Evolutionary conservation across 1,140 invertebrate species (phyloP).

Genomic region (Euwallacea fornicatus): DNA sequence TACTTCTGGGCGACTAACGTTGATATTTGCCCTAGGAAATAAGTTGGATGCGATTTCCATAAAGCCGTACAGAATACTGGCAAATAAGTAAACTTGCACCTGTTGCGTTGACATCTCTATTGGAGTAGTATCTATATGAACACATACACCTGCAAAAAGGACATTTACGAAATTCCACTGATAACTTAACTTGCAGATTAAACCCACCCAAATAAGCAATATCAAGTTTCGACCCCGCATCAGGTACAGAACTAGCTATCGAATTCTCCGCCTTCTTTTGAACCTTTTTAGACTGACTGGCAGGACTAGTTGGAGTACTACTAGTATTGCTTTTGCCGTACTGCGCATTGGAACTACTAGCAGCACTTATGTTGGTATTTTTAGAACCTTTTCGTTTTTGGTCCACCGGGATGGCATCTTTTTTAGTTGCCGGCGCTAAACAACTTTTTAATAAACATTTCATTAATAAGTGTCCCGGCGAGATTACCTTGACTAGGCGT

Average conservation of each 20-base stretch:
- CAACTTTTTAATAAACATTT: not conserved
- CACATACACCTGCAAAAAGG: constrained; percentile 53
- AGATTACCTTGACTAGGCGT: too few relatives aligned
- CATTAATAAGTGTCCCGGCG: too few relatives aligned
- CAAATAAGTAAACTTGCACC: constrained; percentile 56
- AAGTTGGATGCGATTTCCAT: constrained; percentile 50
- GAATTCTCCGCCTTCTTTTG: not conserved
- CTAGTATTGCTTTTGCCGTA: constrained; percentile 14
- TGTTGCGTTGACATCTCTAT: constrained; percentile 59
- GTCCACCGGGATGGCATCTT: not conserved
- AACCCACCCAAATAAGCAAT: constrained; percentile 51
- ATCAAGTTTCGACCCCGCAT: constrained; percentile 27
- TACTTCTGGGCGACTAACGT: not conserved
- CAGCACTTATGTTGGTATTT: constrained; percentile 18
- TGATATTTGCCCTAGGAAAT: constrained; percentile 19
- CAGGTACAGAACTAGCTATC: constrained; percentile 16
- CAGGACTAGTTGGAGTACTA: constrained; percentile 25
- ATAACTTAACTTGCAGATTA: not conserved
- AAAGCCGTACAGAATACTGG: constrained; percentile 53
- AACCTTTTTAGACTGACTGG: constrained; percentile 15
- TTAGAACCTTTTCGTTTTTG: constrained; percentile 23
- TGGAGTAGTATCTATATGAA: constrained; percentile 62
- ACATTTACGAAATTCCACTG: constrained; percentile 1
- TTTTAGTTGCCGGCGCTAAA: not conserved
- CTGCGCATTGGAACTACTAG: constrained; percentile 24